Conservation (phyloP, 2,113 vertebrate genomes). For the Siniperca chuatsi region DNA sequence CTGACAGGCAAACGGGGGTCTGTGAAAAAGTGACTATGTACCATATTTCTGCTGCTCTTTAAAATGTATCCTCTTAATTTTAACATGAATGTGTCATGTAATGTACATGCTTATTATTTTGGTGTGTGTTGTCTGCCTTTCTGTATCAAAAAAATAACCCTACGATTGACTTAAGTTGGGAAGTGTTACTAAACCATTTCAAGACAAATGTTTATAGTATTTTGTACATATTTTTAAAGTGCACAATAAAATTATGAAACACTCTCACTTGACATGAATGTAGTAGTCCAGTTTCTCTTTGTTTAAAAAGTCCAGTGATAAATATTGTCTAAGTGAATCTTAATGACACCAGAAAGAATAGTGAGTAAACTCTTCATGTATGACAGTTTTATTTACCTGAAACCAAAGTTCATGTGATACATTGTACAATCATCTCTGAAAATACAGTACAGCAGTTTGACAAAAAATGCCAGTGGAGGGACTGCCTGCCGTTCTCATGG, state of each 20-base stretch:
- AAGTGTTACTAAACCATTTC: constrained; percentile 55
- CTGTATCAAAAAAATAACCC: constrained; percentile 21
- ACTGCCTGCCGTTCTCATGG: constrained; percentile 72
- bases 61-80: constrained; percentile 18
- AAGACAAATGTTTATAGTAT: constrained; percentile 70
- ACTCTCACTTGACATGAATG: not conserved
- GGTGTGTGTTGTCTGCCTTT: constrained; percentile 36
- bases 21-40: constrained; percentile 24
- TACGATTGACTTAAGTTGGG: constrained; percentile 5
- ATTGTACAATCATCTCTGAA: constrained; percentile 88
- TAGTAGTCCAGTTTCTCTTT: not conserved
- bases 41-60: constrained; percentile 33
- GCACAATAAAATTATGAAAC: constrained; percentile 67
- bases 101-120: constrained; percentile 20
- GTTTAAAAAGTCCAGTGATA: not conserved
- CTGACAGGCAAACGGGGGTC: not conserved
- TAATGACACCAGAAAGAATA: constrained; percentile 6
- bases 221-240: constrained; percentile 80
- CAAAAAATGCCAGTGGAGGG: constrained; percentile 84
- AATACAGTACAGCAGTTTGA: constrained; percentile 89
- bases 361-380: constrained; percentile 75
- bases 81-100: constrained; percentile 34
- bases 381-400: constrained; percentile 95
- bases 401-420: constrained; percentile 91
- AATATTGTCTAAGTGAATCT: not conserved